Evolutionary conservation across 2,113 vertebrate genomes (phyloP).

Genomic region (Spheniscus mendiculus): DNA sequence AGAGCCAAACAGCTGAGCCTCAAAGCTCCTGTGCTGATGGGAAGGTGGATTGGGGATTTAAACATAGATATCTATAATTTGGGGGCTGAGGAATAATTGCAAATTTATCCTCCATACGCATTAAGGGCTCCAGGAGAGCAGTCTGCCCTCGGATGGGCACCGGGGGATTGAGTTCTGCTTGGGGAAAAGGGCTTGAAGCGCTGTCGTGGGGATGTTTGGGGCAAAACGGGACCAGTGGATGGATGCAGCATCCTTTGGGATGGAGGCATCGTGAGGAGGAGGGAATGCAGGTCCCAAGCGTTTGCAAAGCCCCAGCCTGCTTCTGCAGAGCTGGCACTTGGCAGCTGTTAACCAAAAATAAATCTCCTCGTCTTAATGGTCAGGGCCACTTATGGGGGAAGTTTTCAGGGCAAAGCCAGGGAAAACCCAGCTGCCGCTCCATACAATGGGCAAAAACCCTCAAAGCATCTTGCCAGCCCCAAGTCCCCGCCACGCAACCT

Average conservation of each 20-base stretch:
- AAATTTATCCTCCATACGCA: not conserved
- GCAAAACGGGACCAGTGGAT: not conserved
- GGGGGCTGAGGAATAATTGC: not conserved
- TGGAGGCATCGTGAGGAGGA: not conserved
- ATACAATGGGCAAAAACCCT: not conserved
- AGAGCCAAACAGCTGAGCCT: not conserved
- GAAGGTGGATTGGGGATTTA: not conserved
- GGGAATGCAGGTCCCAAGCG: fast-evolving
- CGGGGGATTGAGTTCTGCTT: not conserved
- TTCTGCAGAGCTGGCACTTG: not conserved
- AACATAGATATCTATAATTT: not conserved
- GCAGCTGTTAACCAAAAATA: not conserved
- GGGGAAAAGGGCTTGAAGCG: not conserved
- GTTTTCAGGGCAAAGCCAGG: not conserved
- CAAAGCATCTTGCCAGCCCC: not conserved
- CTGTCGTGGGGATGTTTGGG: not conserved
- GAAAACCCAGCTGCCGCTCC: not conserved
- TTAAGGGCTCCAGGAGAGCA: not conserved
- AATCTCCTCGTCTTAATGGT: not conserved
- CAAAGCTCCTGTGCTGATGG: not conserved
- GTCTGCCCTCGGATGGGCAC: not conserved
- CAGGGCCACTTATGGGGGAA: not conserved
- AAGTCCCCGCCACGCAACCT: fast-evolving
- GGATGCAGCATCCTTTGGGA: not conserved
- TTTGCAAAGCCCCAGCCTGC: not conserved